A percentile compares a stretch with the other conserved stretches of the same genome.
Evolutionary conservation across 2,797 vertebrate genomes (phyloP).

Genomic region (Danio aesculapii): DNA sequence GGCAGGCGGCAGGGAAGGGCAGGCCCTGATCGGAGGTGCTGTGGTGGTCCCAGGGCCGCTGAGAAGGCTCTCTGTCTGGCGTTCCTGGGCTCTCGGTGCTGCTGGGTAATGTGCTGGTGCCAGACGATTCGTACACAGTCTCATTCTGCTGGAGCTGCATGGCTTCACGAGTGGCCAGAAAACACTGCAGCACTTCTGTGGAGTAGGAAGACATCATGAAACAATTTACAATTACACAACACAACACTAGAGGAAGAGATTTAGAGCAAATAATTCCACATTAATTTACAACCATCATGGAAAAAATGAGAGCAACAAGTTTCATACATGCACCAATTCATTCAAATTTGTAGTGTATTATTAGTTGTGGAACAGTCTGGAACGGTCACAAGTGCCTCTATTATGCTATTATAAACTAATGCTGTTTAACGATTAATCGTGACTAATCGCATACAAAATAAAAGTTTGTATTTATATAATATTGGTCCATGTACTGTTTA

Average conservation of each 20-base stretch:
- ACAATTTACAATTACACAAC: not conserved
- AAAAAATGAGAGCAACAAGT: no score
- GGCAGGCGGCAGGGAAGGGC: slow-evolving; percentile 79
- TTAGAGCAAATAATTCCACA: not conserved
- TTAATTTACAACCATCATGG: not conserved
- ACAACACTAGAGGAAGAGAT: not conserved
- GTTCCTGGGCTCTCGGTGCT: slow-evolving; percentile 78
- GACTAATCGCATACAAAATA: no score
- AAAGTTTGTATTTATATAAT: no score
- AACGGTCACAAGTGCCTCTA: no score
- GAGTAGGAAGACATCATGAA: slow-evolving; percentile 15
- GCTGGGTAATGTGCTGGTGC: slow-evolving; percentile 80
- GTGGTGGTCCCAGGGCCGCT: slow-evolving; percentile 70
- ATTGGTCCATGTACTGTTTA: no score
- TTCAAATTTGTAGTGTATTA: no score
- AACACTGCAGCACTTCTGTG: slow-evolving; percentile 83
- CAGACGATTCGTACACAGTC: slow-evolving; percentile 84
- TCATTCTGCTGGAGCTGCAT: slow-evolving; percentile 85
- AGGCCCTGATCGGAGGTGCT: slow-evolving; percentile 73
- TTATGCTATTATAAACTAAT: no score
- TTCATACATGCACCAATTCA: no score
- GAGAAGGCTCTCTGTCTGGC: slow-evolving; percentile 72
- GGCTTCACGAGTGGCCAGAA: slow-evolving; percentile 84
- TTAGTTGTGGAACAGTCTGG: no score
- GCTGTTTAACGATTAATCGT: no score